Base-by-base conservation (phyloP, 2,113 vertebrate genomes). In the Octodon degus region DNA sequence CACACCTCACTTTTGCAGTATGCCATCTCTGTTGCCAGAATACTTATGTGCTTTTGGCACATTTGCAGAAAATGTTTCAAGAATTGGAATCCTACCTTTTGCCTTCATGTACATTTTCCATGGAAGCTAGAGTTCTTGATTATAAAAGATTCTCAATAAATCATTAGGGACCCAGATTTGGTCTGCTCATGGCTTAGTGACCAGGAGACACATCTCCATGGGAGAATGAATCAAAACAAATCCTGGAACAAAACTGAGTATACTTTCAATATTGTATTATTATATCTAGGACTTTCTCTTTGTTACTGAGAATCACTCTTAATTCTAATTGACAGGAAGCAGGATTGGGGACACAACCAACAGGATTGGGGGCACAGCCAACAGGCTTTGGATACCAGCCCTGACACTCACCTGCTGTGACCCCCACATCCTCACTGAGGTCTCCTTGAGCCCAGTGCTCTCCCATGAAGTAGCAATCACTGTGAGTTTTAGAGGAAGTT, bases 191-290 rank as follows among this genome's bases (percentile, higher is more conserved):
- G 62, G n/a, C 13, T 91, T 50, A 65, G 77, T 22, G 58, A 63
- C 24, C 12, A 63, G 34, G 34, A 86, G 62, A 60, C 1, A 47
- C 40, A 82, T 32, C 89, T 37, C 19, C 65, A 43, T 27, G 43
- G 43, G 53, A 14, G 14, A 91, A 80, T 68, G 4, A 89, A 85
- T 76, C 7, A 62, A 96, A 95, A 95, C 25, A 50, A 85, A 96
- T 62, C 24, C 16, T 86, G 50, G 22, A 89, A 77, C 43, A 50
- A 27, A 93, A 85, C 5, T 50, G 47, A 90, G 1, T 76, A 85
- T 22, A 58, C 37, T 53, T 2, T 30, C 50, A 88, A 47, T 25
- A 37, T 67, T 81, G 74, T 76, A 81, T 58, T 14, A 55, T 14
- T 16, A 6, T 2, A 22, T 90, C 58, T 86, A 82, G 62, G 55